Evolutionary conservation across 2,797 vertebrate species (phyloP), one percentile per base, ranked within the genome.

Genomic region (Thamnophis elegans): DNA sequence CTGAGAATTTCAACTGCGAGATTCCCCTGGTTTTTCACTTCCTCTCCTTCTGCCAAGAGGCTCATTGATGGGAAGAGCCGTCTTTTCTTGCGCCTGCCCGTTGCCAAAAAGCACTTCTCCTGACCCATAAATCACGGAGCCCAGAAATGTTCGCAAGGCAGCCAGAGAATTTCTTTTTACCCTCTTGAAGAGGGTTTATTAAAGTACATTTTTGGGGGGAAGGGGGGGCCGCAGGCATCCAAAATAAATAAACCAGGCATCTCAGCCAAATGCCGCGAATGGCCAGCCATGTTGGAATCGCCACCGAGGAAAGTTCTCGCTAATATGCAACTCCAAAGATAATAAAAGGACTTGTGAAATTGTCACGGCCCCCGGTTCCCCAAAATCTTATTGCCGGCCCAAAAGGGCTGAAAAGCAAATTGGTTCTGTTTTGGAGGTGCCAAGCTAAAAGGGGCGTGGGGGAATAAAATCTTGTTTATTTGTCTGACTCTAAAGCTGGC

Each of bases 31-130:
- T 96, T 97, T 95, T 36, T 58, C 47, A 32, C 86, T 65, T 91
- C 90, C 87, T 93, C 47, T 26, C 62, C 60, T 88, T n/a, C 91
- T 93, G 97, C 97, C 97, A 97, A 97, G 93, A 96, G 96, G 97
- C 96, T 95, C 94, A 94, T 3, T 93, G 96, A 91, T 95, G 96
- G 96, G 94, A 95, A 91, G 93, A 94, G 95, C 95, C 90, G 95
- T 86, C 94, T 94, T 53, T 36, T 94, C 59, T 12, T 91, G 36
- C 56, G 0, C 0, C 26, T 51, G 89, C 62, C 90, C 60, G 89
- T 59, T 91, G 96, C 95, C 97, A 95, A 96, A 93, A 78, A 73
- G 93, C 94, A 2, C 90, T 94, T 95, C 95, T 97, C 96, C 95
- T n/a, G 25, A 91, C 92, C 47, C 10, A 14, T 16, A 73, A 89